A percentile compares a stretch with the other conserved stretches of the same genome.
Conservation (phyloP, 2,797 vertebrate species). For the Phataginus tricuspis region DNA sequence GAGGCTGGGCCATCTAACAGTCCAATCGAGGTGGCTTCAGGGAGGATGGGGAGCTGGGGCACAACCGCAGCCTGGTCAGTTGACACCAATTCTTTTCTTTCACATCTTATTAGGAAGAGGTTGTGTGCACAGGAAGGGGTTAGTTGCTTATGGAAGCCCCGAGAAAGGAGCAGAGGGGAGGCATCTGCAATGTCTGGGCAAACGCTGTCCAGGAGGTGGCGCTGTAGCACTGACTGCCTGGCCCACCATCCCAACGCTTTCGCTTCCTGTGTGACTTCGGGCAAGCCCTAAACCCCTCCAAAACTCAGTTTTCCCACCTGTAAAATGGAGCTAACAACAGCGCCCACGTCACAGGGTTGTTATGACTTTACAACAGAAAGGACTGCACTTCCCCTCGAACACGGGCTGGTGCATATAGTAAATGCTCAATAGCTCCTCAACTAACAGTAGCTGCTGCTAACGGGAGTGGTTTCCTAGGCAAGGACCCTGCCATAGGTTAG, state of each 20-base stretch:
- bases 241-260: neutral
- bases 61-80: neutral
- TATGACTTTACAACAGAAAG: neutral
- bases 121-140: neutral
- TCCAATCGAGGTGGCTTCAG: neutral
- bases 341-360: neutral
- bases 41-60: neutral
- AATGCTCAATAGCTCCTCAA: neutral
- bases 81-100: neutral
- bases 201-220: neutral
- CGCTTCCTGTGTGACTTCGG: neutral
- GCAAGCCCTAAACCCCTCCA: neutral
- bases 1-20: neutral
- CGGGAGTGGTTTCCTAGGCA: neutral
- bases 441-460: neutral
- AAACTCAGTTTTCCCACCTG: neutral
- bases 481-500: neutral
- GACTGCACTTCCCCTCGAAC: neutral
- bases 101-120: neutral
- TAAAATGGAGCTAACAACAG: neutral
- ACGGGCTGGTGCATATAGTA: accelerated
- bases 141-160: neutral
- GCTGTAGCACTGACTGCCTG: no score
- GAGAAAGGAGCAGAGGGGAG: neutral
- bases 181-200: neutral